Percentiles rank a stretch among this genome's conserved stretches.
These are phyloP conservation scores for Acanthurus lineatus DNA, from an alignment of 2,797 vertebrate genomes.

Conservation along the genomic window DNA sequence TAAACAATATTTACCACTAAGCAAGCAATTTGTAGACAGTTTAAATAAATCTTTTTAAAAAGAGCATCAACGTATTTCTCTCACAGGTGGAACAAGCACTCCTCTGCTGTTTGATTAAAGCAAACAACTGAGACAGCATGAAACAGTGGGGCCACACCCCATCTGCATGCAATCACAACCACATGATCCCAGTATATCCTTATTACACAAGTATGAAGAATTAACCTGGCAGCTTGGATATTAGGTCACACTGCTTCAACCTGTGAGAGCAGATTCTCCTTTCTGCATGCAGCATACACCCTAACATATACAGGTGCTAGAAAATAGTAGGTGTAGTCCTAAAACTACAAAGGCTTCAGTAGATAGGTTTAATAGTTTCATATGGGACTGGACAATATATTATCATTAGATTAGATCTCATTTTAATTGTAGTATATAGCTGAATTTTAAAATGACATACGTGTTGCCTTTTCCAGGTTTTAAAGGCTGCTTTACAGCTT, in stretches of 20 bases:
- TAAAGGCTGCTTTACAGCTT: too few relatives aligned
- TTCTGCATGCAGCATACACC: neutral
- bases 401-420: too few relatives aligned
- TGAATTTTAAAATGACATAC: too few relatives aligned
- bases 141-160: constrained; percentile 52
- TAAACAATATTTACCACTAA: too few relatives aligned
- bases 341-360: neutral
- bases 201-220: neutral
- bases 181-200: neutral
- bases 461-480: too few relatives aligned
- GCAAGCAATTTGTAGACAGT: too few relatives aligned
- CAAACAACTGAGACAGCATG: neutral
- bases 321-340: neutral
- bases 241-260: neutral
- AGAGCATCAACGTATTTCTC: too few relatives aligned
- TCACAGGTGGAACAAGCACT: neutral
- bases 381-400: too few relatives aligned
- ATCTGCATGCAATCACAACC: constrained; percentile 24
- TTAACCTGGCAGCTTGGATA: neutral
- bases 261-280: neutral
- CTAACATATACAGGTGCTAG: neutral
- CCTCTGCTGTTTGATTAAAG: constrained; percentile 9
- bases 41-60: too few relatives aligned
- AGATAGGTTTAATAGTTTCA: neutral
- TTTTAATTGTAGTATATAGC: too few relatives aligned